phyloP scores from a whole-genome alignment of 2,113 vertebrate genomes.

The Caranx melampygus region DNA sequence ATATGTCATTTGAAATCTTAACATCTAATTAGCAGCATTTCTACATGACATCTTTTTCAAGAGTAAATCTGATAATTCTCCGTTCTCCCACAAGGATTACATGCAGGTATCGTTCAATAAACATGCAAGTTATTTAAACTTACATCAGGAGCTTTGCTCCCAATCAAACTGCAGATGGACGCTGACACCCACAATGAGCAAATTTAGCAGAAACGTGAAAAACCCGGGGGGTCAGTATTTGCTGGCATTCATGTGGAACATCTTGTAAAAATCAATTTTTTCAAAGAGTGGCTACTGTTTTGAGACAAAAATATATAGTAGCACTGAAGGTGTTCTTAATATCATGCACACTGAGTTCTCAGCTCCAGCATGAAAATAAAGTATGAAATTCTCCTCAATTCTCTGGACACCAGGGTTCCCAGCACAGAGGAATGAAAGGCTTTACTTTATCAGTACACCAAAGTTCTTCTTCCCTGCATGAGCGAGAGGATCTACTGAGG shows the following conservation, averaged over 20 bases:
- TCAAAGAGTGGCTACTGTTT: constrained; percentile 22
- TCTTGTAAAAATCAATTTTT: constrained; percentile 40
- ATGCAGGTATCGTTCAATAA: constrained; percentile 26
- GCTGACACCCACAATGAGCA: constrained; percentile 18
- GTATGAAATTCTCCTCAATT: constrained; percentile 55
- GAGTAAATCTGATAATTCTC: constrained; percentile 37
- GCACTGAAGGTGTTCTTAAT: constrained; percentile 37
- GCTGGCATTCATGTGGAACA: constrained; percentile 45
- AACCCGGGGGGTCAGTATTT: constrained; percentile 29
- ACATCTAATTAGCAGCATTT: constrained; percentile 21
- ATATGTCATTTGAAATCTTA: constrained; percentile 13
- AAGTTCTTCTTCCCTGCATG: constrained; percentile 56
- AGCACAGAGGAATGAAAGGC: constrained; percentile 49
- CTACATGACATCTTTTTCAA: constrained; percentile 23
- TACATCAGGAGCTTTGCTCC: background rate
- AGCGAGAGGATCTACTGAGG: constrained; percentile 69
- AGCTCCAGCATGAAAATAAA: constrained; percentile 55
- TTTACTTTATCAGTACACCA: constrained; percentile 63
- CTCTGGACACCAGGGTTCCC: constrained; percentile 48
- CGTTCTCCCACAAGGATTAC: background rate
- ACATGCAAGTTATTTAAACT: constrained; percentile 13
- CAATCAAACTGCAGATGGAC: background rate
- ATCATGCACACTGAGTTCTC: constrained; percentile 53
- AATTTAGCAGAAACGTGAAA: constrained; percentile 38
- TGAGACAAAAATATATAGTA: constrained; percentile 50